Conservation (phyloP, 1,140 invertebrate genomes). For the Drosophila micromelanica region DNA sequence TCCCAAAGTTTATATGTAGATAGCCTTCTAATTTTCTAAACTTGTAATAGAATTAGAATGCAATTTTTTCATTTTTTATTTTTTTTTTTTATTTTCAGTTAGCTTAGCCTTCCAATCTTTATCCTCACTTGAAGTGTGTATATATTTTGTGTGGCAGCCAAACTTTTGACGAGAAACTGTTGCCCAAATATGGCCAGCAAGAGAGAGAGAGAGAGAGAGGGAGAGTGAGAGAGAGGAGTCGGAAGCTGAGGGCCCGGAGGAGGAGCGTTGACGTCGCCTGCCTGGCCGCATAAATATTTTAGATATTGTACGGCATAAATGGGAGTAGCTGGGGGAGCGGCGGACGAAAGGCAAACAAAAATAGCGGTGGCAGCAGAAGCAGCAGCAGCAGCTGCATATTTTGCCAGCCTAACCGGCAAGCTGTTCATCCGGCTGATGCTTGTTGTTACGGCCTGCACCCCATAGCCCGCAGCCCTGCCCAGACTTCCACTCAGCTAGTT, state of each 20-base stretch:
- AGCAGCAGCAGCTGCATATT: constrained; percentile 55
- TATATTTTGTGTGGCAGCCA: constrained; percentile 25
- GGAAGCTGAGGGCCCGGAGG: constrained; percentile 6
- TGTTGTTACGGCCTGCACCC: constrained; percentile 52
- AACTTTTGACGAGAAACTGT: constrained; percentile 69
- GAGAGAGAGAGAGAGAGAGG: background rate
- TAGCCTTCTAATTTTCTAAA: too few species aligned
- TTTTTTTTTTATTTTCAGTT: constrained; percentile 28
- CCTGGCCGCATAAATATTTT: constrained; percentile 76
- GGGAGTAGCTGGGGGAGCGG: background rate
- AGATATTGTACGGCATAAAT: constrained; percentile 46
- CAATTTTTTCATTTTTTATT: too few species aligned
- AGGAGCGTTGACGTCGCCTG: constrained; percentile 53
- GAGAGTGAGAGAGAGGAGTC: background rate
- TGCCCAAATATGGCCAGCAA: constrained; percentile 20
- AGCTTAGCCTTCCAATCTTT: too few species aligned
- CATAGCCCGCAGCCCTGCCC: background rate
- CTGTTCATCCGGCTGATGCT: constrained; percentile 73
- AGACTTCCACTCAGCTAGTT: constrained; percentile 44
- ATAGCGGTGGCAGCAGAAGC: background rate
- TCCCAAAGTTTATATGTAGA: too few species aligned
- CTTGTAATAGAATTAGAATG: constrained; percentile 67
- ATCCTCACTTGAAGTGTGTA: constrained; percentile 1
- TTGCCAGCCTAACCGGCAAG: constrained; percentile 65
- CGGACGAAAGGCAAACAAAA: background rate